Percentiles rank a stretch among this genome's conserved stretches.
These are phyloP conservation scores for Listronotus oregonensis DNA, from an alignment of 1,140 invertebrate species.

Conservation along the genomic window DNA sequence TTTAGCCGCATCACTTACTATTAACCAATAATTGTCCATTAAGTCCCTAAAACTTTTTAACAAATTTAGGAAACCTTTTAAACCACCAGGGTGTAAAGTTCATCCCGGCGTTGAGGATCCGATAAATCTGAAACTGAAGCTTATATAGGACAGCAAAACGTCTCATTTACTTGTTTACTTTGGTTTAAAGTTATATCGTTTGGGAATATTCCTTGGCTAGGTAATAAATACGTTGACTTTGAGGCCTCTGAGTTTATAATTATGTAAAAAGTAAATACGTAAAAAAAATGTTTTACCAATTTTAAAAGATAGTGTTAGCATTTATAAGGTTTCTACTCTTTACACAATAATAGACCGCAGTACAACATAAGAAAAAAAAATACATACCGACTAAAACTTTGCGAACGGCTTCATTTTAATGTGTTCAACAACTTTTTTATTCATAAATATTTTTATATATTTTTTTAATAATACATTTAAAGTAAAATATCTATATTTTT, in stretches of 20 bases:
- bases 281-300: too few species aligned
- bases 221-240: slow-evolving; percentile 21
- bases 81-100: slow-evolving; percentile 15
- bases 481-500: too few species aligned
- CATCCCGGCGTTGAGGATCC: slow-evolving; percentile 4
- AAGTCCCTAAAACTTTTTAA: slow-evolving; percentile 26
- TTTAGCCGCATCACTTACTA: slow-evolving; percentile 28
- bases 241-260: slow-evolving; percentile 41
- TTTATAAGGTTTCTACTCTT: too few species aligned
- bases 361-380: slow-evolving; percentile 38
- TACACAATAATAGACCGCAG: slow-evolving; percentile 34
- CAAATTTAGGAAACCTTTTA: slow-evolving; percentile 21
- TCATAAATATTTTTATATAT: too few species aligned
- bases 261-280: too few species aligned
- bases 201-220: not conserved
- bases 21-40: slow-evolving; percentile 35
- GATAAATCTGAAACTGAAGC: slow-evolving; percentile 10
- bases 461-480: too few species aligned
- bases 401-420: too few species aligned
- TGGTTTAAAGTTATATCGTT: slow-evolving; percentile 9
- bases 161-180: slow-evolving; percentile 16
- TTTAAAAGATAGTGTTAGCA: too few species aligned
- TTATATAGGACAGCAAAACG: slow-evolving; percentile 12
- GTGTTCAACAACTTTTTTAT: too few species aligned
- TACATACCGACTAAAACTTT: too few species aligned